These are phyloP conservation scores for Girardinus metallicus DNA, from an alignment of 2,797 vertebrate species.

Conservation along the genomic window DNA sequence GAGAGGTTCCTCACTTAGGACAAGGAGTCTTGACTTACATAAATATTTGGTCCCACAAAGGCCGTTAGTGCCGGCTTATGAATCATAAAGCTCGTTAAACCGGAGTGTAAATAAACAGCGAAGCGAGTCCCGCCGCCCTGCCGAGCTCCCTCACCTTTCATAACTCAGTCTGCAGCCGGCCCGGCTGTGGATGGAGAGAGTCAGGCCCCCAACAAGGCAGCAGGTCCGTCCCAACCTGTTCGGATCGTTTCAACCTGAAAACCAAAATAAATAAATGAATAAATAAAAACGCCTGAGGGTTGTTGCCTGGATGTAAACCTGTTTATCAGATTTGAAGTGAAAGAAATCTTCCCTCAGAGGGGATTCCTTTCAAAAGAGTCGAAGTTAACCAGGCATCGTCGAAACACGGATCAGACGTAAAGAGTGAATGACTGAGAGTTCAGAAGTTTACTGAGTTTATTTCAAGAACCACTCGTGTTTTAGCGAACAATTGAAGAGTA, in stretches of 20 bases:
- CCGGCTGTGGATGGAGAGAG: conserved; percentile 32
- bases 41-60: conserved; percentile 77
- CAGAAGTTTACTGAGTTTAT: neutral
- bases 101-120: conserved; percentile 80
- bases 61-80: conserved; percentile 70
- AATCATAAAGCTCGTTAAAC: conserved; percentile 79
- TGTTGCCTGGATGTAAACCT: conserved; percentile 24
- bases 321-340: conserved; percentile 38
- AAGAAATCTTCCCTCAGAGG: conserved; percentile 39
- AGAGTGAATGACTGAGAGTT: neutral
- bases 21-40: conserved; percentile 62
- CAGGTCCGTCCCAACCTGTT: conserved; percentile 56
- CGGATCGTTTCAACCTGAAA: conserved; percentile 4
- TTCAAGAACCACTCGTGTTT: neutral
- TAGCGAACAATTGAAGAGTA: neutral
- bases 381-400: conserved; percentile 58
- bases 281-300: conserved; percentile 28
- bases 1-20: conserved; percentile 48
- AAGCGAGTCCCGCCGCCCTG: conserved; percentile 54
- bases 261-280: neutral
- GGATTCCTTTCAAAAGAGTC: conserved; percentile 49
- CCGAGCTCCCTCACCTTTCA: conserved; percentile 47
- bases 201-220: conserved; percentile 6
- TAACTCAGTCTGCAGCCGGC: conserved; percentile 63
- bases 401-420: conserved; percentile 12